Percentiles rank a stretch among this genome's conserved stretches.
phyloP scores from a whole-genome alignment of 1,140 invertebrate genomes.

The Harpegnathos saltator region DNA sequence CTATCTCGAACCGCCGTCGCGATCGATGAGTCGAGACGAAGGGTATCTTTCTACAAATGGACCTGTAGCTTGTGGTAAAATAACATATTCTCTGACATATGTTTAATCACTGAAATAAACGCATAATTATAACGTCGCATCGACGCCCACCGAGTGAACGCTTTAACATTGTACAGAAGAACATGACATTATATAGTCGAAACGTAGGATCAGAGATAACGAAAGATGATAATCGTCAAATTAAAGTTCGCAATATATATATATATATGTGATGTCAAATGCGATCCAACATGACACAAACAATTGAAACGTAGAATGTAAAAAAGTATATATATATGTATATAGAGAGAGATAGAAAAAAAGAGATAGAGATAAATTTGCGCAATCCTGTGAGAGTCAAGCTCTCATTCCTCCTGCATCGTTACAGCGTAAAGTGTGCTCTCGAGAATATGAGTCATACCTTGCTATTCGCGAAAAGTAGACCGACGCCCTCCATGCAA shows the following conservation, averaged over 20 bases:
- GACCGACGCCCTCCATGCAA: constrained; percentile 99
- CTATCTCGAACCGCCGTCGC: background rate
- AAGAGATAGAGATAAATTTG: constrained; percentile 28
- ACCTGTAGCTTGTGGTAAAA: constrained; percentile 25
- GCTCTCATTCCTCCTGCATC: constrained; percentile 67
- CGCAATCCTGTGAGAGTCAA: constrained; percentile 51
- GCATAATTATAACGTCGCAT: constrained; percentile 57
- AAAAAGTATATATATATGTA: constrained; percentile 55
- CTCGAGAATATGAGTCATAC: constrained; percentile 87
- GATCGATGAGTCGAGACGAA: constrained; percentile 50
- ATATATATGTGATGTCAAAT: constrained; percentile 45
- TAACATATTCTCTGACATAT: constrained; percentile 55
- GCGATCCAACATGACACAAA: constrained; percentile 64
- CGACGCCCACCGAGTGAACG: constrained; percentile 39
- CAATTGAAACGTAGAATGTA: constrained; percentile 64
- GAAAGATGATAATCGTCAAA: constrained; percentile 31
- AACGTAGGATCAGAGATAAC: constrained; percentile 30
- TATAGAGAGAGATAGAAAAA: constrained; percentile 22
- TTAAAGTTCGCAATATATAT: constrained; percentile 35
- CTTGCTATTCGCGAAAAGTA: constrained; percentile 99
- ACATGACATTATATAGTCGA: constrained; percentile 48
- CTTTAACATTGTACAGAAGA: constrained; percentile 48
- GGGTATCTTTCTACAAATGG: background rate
- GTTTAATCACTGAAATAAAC: constrained; percentile 72
- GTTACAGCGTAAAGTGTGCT: constrained; percentile 33